phyloP scores from a whole-genome alignment of 1,140 invertebrate genomes.

The Drosophila kurseongensis region DNA sequence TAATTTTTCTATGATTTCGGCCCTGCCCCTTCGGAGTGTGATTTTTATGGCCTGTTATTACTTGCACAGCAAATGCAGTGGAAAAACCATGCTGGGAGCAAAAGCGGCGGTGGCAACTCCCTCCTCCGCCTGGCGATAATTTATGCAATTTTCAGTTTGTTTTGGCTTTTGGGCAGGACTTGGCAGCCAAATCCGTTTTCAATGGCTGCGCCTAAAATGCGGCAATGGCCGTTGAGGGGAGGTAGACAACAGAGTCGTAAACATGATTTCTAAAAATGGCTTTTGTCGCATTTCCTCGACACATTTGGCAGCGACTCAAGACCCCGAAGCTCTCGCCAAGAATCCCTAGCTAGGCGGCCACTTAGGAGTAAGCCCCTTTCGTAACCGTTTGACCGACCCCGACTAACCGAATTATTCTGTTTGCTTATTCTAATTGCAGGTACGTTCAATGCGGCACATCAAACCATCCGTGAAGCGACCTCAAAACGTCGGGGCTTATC shows the following conservation, averaged over 20 bases:
- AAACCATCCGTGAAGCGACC: conserved; percentile 32
- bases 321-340: conserved; percentile 12
- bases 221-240: conserved; percentile 47
- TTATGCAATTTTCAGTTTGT: conserved; percentile 70
- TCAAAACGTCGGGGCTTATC: conserved; percentile 52
- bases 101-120: neutral
- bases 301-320: conserved; percentile 66
- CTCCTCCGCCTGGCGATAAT: conserved; percentile 43
- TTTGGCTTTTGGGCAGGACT: conserved; percentile 33
- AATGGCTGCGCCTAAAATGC: conserved; percentile 67
- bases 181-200: conserved; percentile 41
- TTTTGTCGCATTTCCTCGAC: conserved; percentile 71
- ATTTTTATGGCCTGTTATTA: conserved; percentile 70
- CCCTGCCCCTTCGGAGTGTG: conserved; percentile 33
- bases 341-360: conserved; percentile 5
- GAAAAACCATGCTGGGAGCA: conserved; percentile 32
- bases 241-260: conserved; percentile 49
- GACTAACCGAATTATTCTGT: conserved; percentile 33
- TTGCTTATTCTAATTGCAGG: conserved; percentile 52
- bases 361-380: conserved; percentile 17
- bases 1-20: conserved; percentile 37
- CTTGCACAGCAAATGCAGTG: conserved; percentile 68
- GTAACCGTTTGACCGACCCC: conserved; percentile 7
- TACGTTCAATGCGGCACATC: conserved; percentile 34
- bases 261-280: conserved; percentile 54